These are phyloP conservation scores for Neria commutata DNA, from an alignment of 2,888 invertebrate species.

Conservation along the genomic window DNA sequence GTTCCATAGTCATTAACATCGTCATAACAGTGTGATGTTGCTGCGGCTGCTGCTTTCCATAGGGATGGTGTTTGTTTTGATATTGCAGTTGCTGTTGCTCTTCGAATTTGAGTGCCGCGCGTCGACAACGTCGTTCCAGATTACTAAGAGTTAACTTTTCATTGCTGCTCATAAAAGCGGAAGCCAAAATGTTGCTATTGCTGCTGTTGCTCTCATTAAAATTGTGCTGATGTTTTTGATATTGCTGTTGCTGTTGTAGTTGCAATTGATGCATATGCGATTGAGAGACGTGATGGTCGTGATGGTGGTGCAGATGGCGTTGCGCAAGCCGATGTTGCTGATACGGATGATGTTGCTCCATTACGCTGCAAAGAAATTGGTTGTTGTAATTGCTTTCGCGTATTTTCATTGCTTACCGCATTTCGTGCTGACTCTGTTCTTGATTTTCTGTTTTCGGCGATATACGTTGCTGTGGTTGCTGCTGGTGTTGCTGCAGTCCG, in stretches of 20 bases:
- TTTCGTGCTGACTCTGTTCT: too few species aligned
- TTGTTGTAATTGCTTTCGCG: slow-evolving; percentile 21
- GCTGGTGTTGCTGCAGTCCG: slow-evolving; percentile 26
- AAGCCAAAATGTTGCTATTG: slow-evolving; percentile 12
- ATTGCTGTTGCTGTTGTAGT: slow-evolving; percentile 29
- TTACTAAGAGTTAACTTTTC: slow-evolving; percentile 28
- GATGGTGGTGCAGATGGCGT: slow-evolving; percentile 25
- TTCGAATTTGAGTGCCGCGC: slow-evolving; percentile 14
- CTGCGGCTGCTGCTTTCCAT: background rate
- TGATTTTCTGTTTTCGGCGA: too few species aligned
- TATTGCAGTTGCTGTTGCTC: background rate
- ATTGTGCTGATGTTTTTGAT: slow-evolving; percentile 9
- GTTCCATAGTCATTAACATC: too few species aligned
- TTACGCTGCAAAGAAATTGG: background rate
- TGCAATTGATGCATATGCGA: too few species aligned
- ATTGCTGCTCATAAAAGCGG: slow-evolving; percentile 8
- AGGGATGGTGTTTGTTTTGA: background rate
- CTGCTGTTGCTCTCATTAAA: slow-evolving; percentile 21
- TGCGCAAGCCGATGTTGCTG: slow-evolving; percentile 8
- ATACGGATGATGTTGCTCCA: slow-evolving; percentile 2
- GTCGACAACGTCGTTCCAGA: slow-evolving; percentile 28
- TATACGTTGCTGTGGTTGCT: too few species aligned
- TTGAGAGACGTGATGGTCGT: background rate
- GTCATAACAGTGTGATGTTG: background rate
- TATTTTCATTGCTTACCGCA: slow-evolving; percentile 18